Evolutionary conservation across 2,113 vertebrate species (phyloP).

Genomic region (Ictalurus punctatus): DNA sequence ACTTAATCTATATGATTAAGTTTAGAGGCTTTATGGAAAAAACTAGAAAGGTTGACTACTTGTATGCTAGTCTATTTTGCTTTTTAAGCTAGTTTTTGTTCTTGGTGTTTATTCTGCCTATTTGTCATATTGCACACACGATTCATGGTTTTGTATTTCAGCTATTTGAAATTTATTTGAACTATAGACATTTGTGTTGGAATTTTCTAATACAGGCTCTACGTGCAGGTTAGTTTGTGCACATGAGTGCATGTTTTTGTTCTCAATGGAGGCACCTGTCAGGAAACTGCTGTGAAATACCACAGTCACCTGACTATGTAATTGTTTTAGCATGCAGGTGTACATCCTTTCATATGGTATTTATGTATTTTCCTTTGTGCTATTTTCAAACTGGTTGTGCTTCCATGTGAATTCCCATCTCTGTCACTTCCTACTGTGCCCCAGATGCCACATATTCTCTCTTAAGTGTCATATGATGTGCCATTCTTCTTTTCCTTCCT

Average conservation of each 20-base stretch:
- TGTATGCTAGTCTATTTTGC: neutral
- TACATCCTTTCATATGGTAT: conserved; percentile 41
- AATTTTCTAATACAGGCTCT: neutral
- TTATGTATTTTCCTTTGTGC: conserved; percentile 26
- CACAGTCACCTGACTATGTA: conserved; percentile 1
- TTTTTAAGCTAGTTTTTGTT: neutral
- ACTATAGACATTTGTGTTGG: neutral
- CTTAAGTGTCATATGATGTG: conserved; percentile 24
- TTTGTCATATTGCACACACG: neutral
- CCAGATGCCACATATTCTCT: conserved; percentile 28
- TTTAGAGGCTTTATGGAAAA: neutral
- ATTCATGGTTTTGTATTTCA: neutral
- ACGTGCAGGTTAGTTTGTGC: neutral
- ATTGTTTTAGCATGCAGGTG: conserved; percentile 39
- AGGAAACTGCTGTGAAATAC: conserved; percentile 17
- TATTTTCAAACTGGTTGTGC: conserved; percentile 34
- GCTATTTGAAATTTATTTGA: neutral
- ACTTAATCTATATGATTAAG: neutral
- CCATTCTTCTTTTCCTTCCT: conserved; percentile 43
- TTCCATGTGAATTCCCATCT: conserved; percentile 18
- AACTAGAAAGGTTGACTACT: neutral
- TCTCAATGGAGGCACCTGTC: conserved; percentile 22
- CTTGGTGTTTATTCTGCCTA: neutral
- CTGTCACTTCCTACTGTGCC: conserved; percentile 31
- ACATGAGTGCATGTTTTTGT: neutral